These are phyloP conservation scores for Anolis carolinensis DNA, from an alignment of 2,113 vertebrate genomes.

Conservation along the genomic window DNA sequence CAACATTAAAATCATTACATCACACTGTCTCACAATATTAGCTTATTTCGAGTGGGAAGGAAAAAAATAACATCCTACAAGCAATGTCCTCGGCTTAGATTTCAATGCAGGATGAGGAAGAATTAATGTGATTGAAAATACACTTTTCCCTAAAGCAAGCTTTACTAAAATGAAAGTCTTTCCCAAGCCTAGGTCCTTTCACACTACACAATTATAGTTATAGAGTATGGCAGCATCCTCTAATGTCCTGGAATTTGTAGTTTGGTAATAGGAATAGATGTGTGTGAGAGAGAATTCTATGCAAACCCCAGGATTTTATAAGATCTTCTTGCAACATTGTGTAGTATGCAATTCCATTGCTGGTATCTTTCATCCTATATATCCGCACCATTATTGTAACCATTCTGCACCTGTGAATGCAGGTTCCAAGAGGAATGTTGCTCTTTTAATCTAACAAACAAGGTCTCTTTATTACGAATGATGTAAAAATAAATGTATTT, in stretches of 20 bases:
- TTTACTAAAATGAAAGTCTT: not conserved
- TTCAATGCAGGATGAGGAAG: not conserved
- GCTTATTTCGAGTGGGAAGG: not conserved
- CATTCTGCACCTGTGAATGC: not conserved
- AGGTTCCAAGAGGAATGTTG: not conserved
- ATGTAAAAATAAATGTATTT: not conserved
- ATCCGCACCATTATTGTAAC: not conserved
- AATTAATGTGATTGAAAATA: not conserved
- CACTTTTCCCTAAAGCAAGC: not conserved
- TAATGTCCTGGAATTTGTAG: too few species aligned
- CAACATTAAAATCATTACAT: too few species aligned
- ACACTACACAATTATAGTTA: too few species aligned
- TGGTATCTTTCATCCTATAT: not conserved
- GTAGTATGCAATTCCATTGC: too few species aligned
- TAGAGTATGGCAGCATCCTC: too few species aligned
- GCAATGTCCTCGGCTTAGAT: not conserved
- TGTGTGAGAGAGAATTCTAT: too few species aligned
- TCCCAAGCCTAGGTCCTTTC: not conserved
- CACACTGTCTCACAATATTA: not conserved
- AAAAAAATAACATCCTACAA: not conserved
- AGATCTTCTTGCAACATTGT: too few species aligned
- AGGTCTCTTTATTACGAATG: not conserved
- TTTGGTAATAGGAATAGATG: too few species aligned
- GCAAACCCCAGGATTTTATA: too few species aligned
- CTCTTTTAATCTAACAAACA: not conserved